These are phyloP conservation scores for Botrylloides violaceus DNA, from an alignment of 23 tunicate species.

Conservation along the genomic window DNA sequence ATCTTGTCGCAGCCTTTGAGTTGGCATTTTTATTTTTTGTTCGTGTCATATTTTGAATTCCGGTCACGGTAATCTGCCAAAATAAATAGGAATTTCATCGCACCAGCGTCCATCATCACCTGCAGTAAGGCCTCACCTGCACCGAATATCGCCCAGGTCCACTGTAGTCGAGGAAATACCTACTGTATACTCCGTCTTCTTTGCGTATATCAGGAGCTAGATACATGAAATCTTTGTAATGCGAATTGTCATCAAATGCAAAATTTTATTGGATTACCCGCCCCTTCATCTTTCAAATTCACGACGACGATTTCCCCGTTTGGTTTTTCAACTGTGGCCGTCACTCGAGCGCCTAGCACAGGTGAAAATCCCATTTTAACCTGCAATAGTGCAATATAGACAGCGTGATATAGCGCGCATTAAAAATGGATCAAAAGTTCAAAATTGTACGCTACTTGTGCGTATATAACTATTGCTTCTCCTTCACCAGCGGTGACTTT, in stretches of 20 bases:
- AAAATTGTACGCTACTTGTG: too few relatives aligned
- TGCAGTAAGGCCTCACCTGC: too few relatives aligned
- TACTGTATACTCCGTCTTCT: slow-evolving; percentile 71
- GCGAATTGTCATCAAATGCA: too few relatives aligned
- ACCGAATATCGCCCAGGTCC: slow-evolving; percentile 67
- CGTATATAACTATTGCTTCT: slow-evolving; percentile 51
- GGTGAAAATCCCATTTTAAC: slow-evolving; percentile 63
- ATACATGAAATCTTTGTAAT: neutral
- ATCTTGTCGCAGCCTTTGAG: slow-evolving; percentile 28
- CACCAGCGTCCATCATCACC: too few relatives aligned
- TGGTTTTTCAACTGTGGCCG: slow-evolving; percentile 36
- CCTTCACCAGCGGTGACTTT: slow-evolving; percentile 27
- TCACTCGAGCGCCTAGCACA: slow-evolving; percentile 34
- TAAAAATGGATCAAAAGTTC: too few relatives aligned
- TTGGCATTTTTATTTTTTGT: neutral
- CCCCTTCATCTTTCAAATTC: slow-evolving; percentile 44
- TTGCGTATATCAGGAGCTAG: slow-evolving; percentile 79
- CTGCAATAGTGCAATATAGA: too few relatives aligned
- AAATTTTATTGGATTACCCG: slow-evolving; percentile 38
- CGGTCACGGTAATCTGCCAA: slow-evolving; percentile 32
- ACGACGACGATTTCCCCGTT: slow-evolving; percentile 17
- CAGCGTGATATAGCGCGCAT: too few relatives aligned
- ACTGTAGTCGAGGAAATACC: slow-evolving; percentile 61
- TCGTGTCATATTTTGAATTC: neutral
- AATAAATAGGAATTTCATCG: neutral